Conservation (phyloP, 2,888 invertebrate species). For the Aproaerema taeniolella region DNA sequence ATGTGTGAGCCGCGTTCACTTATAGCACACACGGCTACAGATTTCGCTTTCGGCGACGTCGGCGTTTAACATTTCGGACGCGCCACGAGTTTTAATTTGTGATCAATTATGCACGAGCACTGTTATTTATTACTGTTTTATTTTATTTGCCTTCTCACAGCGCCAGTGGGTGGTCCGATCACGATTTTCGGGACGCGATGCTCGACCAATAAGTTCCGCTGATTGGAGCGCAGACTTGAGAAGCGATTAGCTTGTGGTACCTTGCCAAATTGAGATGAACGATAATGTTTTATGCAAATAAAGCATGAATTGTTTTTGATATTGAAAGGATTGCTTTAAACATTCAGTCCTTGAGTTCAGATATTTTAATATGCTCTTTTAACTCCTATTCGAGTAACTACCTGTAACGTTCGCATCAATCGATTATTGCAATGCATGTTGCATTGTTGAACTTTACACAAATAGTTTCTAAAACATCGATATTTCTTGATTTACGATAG, state of each 20-base stretch:
- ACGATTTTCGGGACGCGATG: conserved; percentile 65
- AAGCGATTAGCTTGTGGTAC: conserved; percentile 21
- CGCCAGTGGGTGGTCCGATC: conserved; percentile 72
- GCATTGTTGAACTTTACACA: no score
- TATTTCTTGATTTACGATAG: no score
- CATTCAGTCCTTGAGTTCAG: no score
- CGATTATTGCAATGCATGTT: no score
- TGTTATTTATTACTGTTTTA: conserved; percentile 76
- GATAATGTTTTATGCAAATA: no score
- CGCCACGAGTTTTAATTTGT: conserved; percentile 75
- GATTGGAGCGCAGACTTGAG: conserved; percentile 58
- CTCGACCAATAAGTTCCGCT: conserved; percentile 66
- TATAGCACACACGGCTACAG: conserved; percentile 21
- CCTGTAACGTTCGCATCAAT: no score
- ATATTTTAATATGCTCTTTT: no score
- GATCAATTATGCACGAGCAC: conserved; percentile 75
- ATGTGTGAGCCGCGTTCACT: neutral
- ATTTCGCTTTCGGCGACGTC: conserved; percentile 69
- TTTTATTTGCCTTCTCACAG: conserved; percentile 73
- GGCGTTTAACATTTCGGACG: conserved; percentile 69
- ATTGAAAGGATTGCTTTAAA: no score
- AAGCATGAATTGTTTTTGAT: no score
- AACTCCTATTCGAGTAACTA: no score
- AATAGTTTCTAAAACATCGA: no score
- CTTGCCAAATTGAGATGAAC: no score